These are phyloP conservation scores for Parnassius orleans DNA, from an alignment of 2,888 invertebrate species.

Conservation along the genomic window DNA sequence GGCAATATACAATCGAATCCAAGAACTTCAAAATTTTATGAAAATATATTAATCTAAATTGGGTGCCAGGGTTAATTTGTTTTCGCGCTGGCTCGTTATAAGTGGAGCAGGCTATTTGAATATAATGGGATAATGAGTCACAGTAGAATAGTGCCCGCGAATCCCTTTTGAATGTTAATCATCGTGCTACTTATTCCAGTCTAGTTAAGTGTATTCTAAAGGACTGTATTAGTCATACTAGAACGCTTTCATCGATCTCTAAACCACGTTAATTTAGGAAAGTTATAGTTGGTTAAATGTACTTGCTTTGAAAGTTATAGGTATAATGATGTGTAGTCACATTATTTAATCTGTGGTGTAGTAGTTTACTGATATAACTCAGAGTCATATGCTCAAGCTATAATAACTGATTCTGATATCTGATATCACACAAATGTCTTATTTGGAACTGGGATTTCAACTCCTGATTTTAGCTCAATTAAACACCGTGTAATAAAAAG, in stretches of 20 bases:
- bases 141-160: conserved; percentile 10
- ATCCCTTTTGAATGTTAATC: conserved; percentile 19
- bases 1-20: background rate
- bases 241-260: background rate
- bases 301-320: too few relatives aligned
- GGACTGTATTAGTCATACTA: conserved; percentile 8
- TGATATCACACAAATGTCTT: too few relatives aligned
- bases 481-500: too few relatives aligned
- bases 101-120: conserved; percentile 23
- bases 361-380: too few relatives aligned
- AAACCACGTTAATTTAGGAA: background rate
- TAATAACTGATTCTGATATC: too few relatives aligned
- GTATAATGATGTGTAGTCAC: too few relatives aligned
- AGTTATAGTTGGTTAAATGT: too few relatives aligned
- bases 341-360: too few relatives aligned
- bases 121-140: conserved; percentile 25
- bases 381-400: too few relatives aligned
- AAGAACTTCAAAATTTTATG: background rate
- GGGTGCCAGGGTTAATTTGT: conserved; percentile 19
- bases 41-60: conserved; percentile 10
- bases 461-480: too few relatives aligned
- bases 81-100: conserved; percentile 13
- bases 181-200: conserved; percentile 4
- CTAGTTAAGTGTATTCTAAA: conserved; percentile 1
- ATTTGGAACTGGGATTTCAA: too few relatives aligned